These are phyloP conservation scores for Dorcus parallelipipedus DNA, from an alignment of 2,888 invertebrate genomes.

Conservation along the genomic window DNA sequence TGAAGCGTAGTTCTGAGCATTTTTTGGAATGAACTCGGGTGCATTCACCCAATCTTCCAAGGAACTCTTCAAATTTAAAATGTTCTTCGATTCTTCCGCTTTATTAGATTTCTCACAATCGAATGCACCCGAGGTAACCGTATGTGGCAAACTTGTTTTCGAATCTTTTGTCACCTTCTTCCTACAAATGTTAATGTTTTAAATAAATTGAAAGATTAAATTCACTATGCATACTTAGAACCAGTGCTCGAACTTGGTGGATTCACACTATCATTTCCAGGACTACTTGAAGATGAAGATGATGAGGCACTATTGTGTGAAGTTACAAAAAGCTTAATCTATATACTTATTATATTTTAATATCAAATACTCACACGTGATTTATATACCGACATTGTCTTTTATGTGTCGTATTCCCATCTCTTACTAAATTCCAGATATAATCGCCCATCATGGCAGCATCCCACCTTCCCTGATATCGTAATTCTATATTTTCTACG, in stretches of 20 bases:
- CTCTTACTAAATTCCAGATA: too few species aligned
- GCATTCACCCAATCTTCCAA: constrained; percentile 51
- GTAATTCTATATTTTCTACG: too few species aligned
- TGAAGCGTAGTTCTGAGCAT: constrained; percentile 36
- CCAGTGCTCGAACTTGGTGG: constrained; percentile 16
- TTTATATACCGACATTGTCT: too few species aligned
- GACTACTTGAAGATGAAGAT: constrained; percentile 4
- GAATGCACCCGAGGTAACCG: constrained; percentile 22
- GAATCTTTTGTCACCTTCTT: constrained; percentile 11
- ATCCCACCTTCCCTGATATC: too few species aligned
- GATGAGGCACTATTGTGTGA: constrained; percentile 18
- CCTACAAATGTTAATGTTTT: constrained; percentile 2
- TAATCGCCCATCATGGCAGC: too few species aligned
- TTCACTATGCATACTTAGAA: constrained; percentile 12
- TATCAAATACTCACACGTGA: too few species aligned
- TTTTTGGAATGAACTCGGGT: constrained; percentile 53
- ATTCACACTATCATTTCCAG: not conserved
- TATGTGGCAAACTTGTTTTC: constrained; percentile 15
- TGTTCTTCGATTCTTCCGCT: constrained; percentile 12
- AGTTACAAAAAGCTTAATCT: not conserved
- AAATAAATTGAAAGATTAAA: not conserved
- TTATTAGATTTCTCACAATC: constrained; percentile 5
- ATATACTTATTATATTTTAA: too few species aligned
- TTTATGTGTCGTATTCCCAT: too few species aligned
- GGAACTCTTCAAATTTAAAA: constrained; percentile 8